phyloP scores from a whole-genome alignment of 2,888 invertebrate genomes.

The Drosophila lutescens region DNA sequence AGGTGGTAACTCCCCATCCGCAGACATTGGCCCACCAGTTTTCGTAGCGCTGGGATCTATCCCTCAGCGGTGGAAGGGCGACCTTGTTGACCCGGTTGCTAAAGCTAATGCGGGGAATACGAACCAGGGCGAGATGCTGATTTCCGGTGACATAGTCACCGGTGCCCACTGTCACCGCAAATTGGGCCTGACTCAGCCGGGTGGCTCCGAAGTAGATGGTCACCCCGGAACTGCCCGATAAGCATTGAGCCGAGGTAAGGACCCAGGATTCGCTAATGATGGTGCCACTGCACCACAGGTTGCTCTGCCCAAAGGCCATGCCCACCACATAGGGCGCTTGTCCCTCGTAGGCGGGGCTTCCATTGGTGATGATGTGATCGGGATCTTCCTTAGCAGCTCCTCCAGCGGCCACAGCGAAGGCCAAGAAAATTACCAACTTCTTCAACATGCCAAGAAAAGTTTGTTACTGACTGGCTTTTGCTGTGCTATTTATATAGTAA shows the following conservation, averaged over 20 bases:
- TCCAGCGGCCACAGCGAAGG: not conserved
- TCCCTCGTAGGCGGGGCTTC: slow-evolving; percentile 22
- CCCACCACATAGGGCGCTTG: slow-evolving; percentile 35
- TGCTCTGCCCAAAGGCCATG: slow-evolving; percentile 24
- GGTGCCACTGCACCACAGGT: slow-evolving; percentile 31
- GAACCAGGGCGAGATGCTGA: slow-evolving; percentile 21
- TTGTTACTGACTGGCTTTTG: not conserved
- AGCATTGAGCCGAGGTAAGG: slow-evolving; percentile 20
- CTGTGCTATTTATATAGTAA: slow-evolving; percentile 10
- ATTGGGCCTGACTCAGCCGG: slow-evolving; percentile 10
- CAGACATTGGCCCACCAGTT: slow-evolving; percentile 15
- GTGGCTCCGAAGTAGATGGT: slow-evolving; percentile 36
- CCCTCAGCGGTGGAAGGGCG: slow-evolving; percentile 4
- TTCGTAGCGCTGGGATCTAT: slow-evolving; percentile 22
- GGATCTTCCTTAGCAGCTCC: not conserved
- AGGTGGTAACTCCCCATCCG: slow-evolving; percentile 34
- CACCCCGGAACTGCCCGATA: slow-evolving; percentile 30
- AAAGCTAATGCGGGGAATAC: slow-evolving; percentile 20
- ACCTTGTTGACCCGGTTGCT: slow-evolving; percentile 9
- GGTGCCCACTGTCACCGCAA: not conserved
- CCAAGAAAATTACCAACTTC: slow-evolving; percentile 6
- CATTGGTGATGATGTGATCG: slow-evolving; percentile 31
- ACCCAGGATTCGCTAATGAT: slow-evolving; percentile 38
- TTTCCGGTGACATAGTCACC: slow-evolving; percentile 2
- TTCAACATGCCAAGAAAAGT: slow-evolving; percentile 12